Percentiles rank a stretch among this genome's conserved stretches.
Conservation (phyloP, 1,140 invertebrate genomes). For the Pollicipes pollicipes region DNA sequence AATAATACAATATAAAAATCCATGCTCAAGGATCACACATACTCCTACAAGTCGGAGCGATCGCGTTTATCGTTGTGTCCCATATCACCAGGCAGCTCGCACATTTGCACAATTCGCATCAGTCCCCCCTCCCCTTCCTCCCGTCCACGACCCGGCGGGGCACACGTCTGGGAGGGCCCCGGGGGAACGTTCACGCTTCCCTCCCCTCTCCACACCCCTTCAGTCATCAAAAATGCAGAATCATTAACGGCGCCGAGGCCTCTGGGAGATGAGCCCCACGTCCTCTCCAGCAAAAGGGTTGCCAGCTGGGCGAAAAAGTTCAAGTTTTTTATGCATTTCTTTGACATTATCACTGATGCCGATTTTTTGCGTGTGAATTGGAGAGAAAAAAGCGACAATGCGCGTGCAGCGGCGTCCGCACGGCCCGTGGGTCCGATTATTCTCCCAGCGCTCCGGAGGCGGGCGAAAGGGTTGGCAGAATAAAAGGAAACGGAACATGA, state of each 20-base stretch:
- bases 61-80: no score
- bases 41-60: no score
- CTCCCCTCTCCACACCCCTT: neutral
- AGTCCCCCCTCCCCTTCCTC: no score
- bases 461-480: neutral
- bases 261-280: neutral
- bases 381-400: neutral
- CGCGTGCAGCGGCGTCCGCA: neutral
- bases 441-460: neutral
- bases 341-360: conserved; percentile 1
- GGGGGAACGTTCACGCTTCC: no score
- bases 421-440: neutral
- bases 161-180: no score
- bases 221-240: neutral
- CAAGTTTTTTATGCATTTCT: conserved; percentile 2
- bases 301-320: neutral
- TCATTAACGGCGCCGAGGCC: neutral
- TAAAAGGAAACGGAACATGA: neutral
- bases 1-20: no score
- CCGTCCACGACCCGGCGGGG: no score
- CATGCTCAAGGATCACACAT: no score
- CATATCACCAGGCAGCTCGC: no score
- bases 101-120: no score
- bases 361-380: neutral
- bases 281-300: neutral